These are phyloP conservation scores for Phocides pigmalion DNA, from an alignment of 1,140 invertebrate species.

Conservation along the genomic window DNA sequence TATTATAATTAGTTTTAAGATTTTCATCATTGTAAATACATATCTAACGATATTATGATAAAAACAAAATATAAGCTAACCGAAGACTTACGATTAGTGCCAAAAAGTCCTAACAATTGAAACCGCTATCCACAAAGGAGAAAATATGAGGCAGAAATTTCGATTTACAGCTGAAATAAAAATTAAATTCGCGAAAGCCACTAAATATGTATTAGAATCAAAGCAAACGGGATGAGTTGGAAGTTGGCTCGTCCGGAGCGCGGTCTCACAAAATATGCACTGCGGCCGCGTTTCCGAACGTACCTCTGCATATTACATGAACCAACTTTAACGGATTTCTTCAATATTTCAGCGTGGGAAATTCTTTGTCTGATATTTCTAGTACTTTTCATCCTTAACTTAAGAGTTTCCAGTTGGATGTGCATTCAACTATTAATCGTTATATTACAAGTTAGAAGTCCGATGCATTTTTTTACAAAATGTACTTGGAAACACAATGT, in stretches of 20 bases:
- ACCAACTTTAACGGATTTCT: constrained; percentile 71
- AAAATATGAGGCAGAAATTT: constrained; percentile 24
- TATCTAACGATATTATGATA: no score
- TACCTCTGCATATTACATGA: constrained; percentile 76
- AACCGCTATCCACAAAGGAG: not conserved
- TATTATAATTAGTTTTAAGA: no score
- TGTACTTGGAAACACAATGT: no score
- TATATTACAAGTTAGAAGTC: not conserved
- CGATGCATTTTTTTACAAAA: not conserved
- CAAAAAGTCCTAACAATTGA: not conserved
- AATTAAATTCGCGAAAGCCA: constrained; percentile 36
- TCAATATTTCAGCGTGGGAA: constrained; percentile 76
- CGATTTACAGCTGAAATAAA: constrained; percentile 31
- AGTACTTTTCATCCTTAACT: not conserved
- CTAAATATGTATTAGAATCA: constrained; percentile 57
- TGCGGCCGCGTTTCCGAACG: constrained; percentile 42
- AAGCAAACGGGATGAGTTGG: constrained; percentile 51
- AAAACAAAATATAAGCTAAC: no score
- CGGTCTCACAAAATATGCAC: constrained; percentile 67
- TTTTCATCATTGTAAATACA: no score
- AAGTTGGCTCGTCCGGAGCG: constrained; percentile 57
- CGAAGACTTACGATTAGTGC: not conserved
- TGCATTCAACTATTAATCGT: not conserved
- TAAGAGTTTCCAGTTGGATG: not conserved
- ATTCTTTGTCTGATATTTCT: constrained; percentile 49